Evolutionary conservation across 2,797 vertebrate species (phyloP), one percentile per base, ranked within the genome.

Genomic region (Scarus forsteni): DNA sequence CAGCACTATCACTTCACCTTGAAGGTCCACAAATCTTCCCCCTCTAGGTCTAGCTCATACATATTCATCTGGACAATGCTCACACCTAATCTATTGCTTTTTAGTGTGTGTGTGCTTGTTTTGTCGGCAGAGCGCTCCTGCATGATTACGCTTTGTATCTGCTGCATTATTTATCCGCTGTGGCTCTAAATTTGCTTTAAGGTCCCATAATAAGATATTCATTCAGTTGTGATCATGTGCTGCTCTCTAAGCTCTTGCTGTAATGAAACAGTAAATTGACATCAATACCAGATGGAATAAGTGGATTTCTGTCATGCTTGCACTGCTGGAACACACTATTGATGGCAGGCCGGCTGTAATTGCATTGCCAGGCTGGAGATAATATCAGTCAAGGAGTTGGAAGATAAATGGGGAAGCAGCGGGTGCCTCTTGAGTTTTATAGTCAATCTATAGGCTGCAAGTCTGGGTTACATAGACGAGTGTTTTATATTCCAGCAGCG

Each of bases 201-300:
- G 78, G 75, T 78, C 64, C 66, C 57, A 69, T 85, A 84, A 85
- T 82, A 83, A 87, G 80, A 86, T 39, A 52, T 57, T 83, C 70
- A 66, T 84, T 78, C 72, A 57, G 67, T 66, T 81, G 75, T 81
- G 78, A 90, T 85, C 73, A 66, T 56, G 75, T 39, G 72, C 69
- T 16, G 68, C 87, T 86, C 81, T 85, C 66, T 65, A 51, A 76
- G 85, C 73, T 84, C 70, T 52, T 11, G 78, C 66, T 80, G 80
- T 87, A 89, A 89, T 89, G 79, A 89, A 92, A 87, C 80, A 79
- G 83, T 81, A 88, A 88, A 92, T 85, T 83, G 67, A 78, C 85
- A 82, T 89, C 85, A 81, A 87, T 87, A 85, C 76, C 38, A 81
- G 81, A 87, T 77, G 82, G 84, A 89, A 90, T 81, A 76, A 91